phyloP scores from a whole-genome alignment of 2,113 vertebrate species.

The Poeciliopsis occidentalis region DNA sequence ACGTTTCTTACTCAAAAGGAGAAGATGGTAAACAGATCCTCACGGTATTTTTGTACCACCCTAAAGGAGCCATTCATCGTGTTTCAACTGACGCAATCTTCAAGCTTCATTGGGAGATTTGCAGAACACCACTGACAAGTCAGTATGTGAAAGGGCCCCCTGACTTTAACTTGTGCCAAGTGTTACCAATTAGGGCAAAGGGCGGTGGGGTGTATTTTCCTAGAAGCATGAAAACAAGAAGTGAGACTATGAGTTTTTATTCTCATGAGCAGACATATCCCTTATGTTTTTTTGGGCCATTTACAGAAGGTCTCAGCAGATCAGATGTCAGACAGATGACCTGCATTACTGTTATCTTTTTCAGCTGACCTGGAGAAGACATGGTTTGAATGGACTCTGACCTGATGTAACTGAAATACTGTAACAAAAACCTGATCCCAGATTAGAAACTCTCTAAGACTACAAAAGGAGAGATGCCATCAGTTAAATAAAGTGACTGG shows the following conservation, averaged over 20 bases:
- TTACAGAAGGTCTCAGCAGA: not conserved
- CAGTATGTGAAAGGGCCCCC: constrained; percentile 29
- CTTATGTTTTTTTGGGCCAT: no score
- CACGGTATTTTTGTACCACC: constrained; percentile 51
- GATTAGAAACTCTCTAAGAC: constrained; percentile 36
- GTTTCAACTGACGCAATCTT: constrained; percentile 47
- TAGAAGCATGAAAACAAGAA: constrained; percentile 1
- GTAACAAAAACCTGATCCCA: constrained; percentile 11
- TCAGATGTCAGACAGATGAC: constrained; percentile 9
- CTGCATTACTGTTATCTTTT: constrained; percentile 2
- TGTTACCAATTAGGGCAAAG: constrained; percentile 14
- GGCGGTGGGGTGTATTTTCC: constrained; percentile 9
- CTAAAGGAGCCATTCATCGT: constrained; percentile 41
- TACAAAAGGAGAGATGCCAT: constrained; percentile 38
- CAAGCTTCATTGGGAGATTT: constrained; percentile 38
- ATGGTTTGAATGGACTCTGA: not conserved
- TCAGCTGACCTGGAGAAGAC: constrained; percentile 4
- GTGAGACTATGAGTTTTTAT: not conserved
- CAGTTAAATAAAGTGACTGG: constrained; percentile 35
- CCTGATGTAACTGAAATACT: constrained; percentile 1
- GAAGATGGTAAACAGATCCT: constrained; percentile 58
- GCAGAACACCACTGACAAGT: constrained; percentile 22
- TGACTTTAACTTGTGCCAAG: constrained; percentile 37
- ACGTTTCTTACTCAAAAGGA: constrained; percentile 15
- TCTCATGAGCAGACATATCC: not conserved